Percentiles rank a stretch among this genome's conserved stretches.
Conservation (phyloP, 1,140 invertebrate genomes). For the Aphidius ervi region DNA sequence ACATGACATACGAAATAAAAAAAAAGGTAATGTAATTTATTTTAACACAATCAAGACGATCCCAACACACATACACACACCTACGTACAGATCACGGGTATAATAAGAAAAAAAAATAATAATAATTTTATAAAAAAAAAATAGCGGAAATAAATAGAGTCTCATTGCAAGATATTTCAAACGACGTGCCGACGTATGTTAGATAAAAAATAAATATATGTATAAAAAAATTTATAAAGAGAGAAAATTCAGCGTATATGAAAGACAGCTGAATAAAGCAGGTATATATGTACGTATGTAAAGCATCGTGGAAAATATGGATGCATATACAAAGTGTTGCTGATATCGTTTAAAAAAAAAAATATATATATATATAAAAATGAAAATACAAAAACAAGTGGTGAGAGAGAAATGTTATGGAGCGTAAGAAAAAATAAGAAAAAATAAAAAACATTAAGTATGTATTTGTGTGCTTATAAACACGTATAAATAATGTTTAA, state of each 20-base stretch:
- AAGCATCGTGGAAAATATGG: not conserved
- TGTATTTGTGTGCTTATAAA: no score
- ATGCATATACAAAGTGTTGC: not conserved
- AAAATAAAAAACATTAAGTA: not conserved
- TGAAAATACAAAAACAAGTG: not conserved
- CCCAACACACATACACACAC: no score
- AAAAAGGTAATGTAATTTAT: no score
- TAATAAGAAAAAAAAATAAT: conserved; percentile 5
- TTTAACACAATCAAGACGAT: no score
- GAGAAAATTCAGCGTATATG: not conserved
- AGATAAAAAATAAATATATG: no score
- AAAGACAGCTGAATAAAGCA: conserved; percentile 12
- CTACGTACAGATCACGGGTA: not conserved
- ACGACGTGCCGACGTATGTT: conserved; percentile 16
- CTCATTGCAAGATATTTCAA: conserved; percentile 23
- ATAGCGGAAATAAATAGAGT: conserved; percentile 1
- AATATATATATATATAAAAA: not conserved
- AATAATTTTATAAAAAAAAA: not conserved
- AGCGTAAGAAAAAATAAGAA: conserved; percentile 5
- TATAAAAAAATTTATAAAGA: no score
- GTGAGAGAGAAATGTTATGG: conserved; percentile 7
- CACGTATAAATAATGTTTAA: no score
- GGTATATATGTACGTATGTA: conserved; percentile 17
- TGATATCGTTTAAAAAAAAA: not conserved
- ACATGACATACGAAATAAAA: no score